Percentiles rank a stretch among this genome's conserved stretches.
phyloP scores from a whole-genome alignment of 2,113 vertebrate genomes.

The Sardina pilchardus region DNA sequence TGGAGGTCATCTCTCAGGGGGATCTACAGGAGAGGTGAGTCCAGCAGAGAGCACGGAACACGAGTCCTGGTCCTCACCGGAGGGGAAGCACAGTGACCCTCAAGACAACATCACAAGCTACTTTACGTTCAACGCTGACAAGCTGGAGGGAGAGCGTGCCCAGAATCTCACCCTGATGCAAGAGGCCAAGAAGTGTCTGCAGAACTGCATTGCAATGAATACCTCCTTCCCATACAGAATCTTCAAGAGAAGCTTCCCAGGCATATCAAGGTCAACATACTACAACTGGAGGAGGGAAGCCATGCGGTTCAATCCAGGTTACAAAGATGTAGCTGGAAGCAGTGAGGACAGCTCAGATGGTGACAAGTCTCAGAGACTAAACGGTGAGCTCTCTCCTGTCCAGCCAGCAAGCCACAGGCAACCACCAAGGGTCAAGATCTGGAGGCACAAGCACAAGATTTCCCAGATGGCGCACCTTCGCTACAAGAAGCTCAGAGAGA shows the following conservation, averaged over 20 bases:
- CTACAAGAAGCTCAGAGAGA: constrained; percentile 79
- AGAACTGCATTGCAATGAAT: constrained; percentile 88
- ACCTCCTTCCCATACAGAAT: constrained; percentile 84
- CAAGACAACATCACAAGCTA: constrained; percentile 61
- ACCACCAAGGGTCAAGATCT: constrained; percentile 54
- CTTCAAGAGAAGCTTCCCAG: constrained; percentile 90
- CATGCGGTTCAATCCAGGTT: constrained; percentile 78
- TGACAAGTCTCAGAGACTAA: constrained; percentile 68
- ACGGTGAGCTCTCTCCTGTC: constrained; percentile 42
- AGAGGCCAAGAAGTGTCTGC: constrained; percentile 86
- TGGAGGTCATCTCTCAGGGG: constrained; percentile 64
- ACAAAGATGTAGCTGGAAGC: constrained; percentile 69
- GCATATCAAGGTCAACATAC: constrained; percentile 94
- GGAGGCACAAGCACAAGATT: constrained; percentile 53
- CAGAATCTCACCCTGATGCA: constrained; percentile 81
- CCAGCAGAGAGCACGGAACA: constrained; percentile 71
- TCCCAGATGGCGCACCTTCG: constrained; percentile 67
- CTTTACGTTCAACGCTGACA: constrained; percentile 60
- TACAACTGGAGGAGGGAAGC: constrained; percentile 97
- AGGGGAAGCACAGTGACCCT: constrained; percentile 53
- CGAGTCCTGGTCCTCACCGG: constrained; percentile 72
- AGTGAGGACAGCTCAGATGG: constrained; percentile 68
- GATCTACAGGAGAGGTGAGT: constrained; percentile 65
- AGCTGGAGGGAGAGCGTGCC: constrained; percentile 65
- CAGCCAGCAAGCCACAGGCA: constrained; percentile 36